Base-by-base conservation (phyloP, 92 coral and sea anemone genomes). In the Zoanthus solanderi region DNA sequence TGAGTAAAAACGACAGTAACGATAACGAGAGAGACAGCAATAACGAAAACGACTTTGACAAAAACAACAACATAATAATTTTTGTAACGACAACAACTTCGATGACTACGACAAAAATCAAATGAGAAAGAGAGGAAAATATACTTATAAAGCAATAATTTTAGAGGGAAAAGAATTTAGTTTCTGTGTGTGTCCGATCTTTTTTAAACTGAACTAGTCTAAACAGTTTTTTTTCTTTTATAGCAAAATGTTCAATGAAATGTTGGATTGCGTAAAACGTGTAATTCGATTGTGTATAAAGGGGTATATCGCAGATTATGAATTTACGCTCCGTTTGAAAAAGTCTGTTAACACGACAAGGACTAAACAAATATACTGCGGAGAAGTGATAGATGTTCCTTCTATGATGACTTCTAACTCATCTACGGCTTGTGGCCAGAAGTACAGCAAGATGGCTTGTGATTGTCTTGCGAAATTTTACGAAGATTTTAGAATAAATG, bases 261-360 rank as follows among this genome's bases (percentile, higher is more conserved):
- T 91, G 93, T 83, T 83, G 60, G 91, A 91, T n/a, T 91, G 93
- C 30, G 80, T 91, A 34, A 88, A 83, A 15, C 87, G 93, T 57
- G 90, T 91, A 77, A 87, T 91, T 28, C 91, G 91, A 42, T 87
- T 91, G 17, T 91, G 93, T 18, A 86, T 91, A 23, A 47, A 57
- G 76, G 78, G 57, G 47, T 57, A 87, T 75, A 76, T 57, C 47
- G 29, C 79, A 7, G 87, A 88, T 4, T n/a, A 75, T 0, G 91
- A 76, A 23, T 57, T 88, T 17, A 13, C 76, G 45, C 16, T 78
- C 11, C 88, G 84, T 57, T 50, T 87, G 54, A 83, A 91, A 23
- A 67, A 91, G 23, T 81, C 78, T 17, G 12, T 56, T 45, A 88
- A 83, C 67, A 87, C 31, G 60, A 91, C 88, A 16, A 82, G 48